Conservation (phyloP, 2,797 vertebrate genomes). For the Nannoperca australis region DNA sequence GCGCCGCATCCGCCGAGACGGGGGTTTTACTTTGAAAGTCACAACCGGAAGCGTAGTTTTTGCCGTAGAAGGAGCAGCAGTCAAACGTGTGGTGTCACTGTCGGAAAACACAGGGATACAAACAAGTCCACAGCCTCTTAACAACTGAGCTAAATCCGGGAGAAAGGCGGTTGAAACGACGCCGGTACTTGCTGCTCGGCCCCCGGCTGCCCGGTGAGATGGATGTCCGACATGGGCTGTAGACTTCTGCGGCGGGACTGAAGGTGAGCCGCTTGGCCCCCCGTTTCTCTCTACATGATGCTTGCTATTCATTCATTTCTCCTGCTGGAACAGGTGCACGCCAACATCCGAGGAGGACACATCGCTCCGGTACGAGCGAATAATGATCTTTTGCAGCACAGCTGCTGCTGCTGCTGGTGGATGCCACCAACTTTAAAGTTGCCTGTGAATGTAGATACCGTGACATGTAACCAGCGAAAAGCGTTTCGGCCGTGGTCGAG, state of each 20-base stretch:
- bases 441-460: neutral
- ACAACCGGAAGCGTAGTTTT: slow-evolving; percentile 37
- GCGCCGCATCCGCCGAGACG: accelerated
- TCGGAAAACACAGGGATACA: slow-evolving; percentile 62
- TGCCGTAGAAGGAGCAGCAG: slow-evolving; percentile 42
- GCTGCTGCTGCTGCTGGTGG: neutral
- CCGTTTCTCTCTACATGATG: slow-evolving; percentile 36
- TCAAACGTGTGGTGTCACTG: slow-evolving; percentile 65
- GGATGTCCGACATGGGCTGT: slow-evolving; percentile 74
- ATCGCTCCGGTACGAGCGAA: neutral
- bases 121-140: slow-evolving; percentile 45
- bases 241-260: slow-evolving; percentile 77
- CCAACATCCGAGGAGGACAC: neutral
- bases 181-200: slow-evolving; percentile 26
- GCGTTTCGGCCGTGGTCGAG: slow-evolving; percentile 17
- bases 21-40: slow-evolving; percentile 56
- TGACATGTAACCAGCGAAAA: neutral
- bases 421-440: slow-evolving; percentile 55
- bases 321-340: slow-evolving; percentile 63
- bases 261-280: slow-evolving; percentile 78
- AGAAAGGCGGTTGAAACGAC: slow-evolving; percentile 13
- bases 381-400: neutral
- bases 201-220: slow-evolving; percentile 51
- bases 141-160: slow-evolving; percentile 21
- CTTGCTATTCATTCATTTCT: slow-evolving; percentile 63